A percentile compares a stretch with the other conserved stretches of the same genome.
Evolutionary conservation across 2,888 invertebrate genomes (phyloP).

Genomic region (Oxycera nigricornis): DNA sequence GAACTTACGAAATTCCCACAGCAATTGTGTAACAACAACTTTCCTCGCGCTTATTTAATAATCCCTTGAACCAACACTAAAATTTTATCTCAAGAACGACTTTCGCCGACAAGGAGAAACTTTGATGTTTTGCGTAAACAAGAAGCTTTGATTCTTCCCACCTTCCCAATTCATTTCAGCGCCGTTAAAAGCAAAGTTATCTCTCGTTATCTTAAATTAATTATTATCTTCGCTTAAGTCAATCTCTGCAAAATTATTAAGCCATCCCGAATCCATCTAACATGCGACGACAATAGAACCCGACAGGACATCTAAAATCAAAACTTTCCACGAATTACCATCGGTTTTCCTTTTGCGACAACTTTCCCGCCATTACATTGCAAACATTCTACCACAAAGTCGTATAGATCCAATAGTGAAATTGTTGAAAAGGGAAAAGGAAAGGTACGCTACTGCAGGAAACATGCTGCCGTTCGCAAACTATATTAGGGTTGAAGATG

Average conservation of each 20-base stretch:
- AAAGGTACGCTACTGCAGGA: background rate
- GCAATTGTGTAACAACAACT: too few relatives aligned
- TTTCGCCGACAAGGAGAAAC: too few relatives aligned
- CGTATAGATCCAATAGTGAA: background rate
- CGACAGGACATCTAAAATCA: background rate
- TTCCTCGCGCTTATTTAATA: too few relatives aligned
- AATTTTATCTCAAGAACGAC: too few relatives aligned
- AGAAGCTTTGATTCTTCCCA: too few relatives aligned
- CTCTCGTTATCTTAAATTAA: background rate
- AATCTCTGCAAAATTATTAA: background rate
- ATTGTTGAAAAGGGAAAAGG: background rate
- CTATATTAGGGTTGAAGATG: background rate
- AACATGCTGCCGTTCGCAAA: background rate
- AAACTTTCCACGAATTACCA: constrained; percentile 6
- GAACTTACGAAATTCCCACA: too few relatives aligned
- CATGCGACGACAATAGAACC: background rate
- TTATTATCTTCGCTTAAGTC: background rate
- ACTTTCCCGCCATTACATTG: background rate
- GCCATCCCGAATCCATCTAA: background rate
- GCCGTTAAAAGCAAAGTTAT: too few relatives aligned
- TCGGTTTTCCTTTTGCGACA: constrained; percentile 11
- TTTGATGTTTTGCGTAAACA: too few relatives aligned
- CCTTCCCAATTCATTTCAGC: too few relatives aligned
- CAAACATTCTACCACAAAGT: background rate
- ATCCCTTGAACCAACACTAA: too few relatives aligned